A percentile compares a stretch with the other conserved stretches of the same genome.
Conservation (phyloP, 2,888 invertebrate genomes). For the Trachelus troglodyta region DNA sequence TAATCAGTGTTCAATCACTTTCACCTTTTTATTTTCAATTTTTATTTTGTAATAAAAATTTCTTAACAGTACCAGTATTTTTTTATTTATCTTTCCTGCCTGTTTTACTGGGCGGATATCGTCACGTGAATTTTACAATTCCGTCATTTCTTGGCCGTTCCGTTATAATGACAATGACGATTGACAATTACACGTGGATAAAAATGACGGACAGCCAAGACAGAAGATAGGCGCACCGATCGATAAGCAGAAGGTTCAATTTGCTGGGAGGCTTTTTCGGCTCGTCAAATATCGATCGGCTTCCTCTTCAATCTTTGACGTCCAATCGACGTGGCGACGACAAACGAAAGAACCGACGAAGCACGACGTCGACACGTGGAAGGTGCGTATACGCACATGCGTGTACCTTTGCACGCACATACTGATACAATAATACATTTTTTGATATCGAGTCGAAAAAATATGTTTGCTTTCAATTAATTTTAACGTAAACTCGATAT, state of each 20-base stretch:
- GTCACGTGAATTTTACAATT: background rate
- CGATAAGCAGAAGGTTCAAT: background rate
- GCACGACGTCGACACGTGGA: background rate
- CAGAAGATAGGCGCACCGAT: background rate
- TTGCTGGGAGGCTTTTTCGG: background rate
- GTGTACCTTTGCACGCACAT: too few species aligned
- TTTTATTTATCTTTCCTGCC: background rate
- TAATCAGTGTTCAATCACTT: background rate
- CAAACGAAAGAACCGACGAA: background rate
- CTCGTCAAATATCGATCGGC: background rate
- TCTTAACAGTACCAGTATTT: background rate
- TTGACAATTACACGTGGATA: too few species aligned
- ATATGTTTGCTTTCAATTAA: background rate
- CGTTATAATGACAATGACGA: too few species aligned
- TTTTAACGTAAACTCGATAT: background rate
- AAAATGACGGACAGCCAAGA: background rate
- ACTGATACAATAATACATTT: too few species aligned
- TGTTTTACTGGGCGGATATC: background rate
- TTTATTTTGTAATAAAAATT: rapidly evolving
- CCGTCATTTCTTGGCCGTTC: background rate
- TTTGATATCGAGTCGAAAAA: background rate
- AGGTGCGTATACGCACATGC: background rate
- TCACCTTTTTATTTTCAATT: too few species aligned
- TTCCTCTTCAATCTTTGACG: background rate
- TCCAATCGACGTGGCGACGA: background rate